Evolutionary conservation across 2,888 invertebrate genomes (phyloP), one percentile per base, ranked within the genome.

Genomic region (Drosophila atripex): DNA sequence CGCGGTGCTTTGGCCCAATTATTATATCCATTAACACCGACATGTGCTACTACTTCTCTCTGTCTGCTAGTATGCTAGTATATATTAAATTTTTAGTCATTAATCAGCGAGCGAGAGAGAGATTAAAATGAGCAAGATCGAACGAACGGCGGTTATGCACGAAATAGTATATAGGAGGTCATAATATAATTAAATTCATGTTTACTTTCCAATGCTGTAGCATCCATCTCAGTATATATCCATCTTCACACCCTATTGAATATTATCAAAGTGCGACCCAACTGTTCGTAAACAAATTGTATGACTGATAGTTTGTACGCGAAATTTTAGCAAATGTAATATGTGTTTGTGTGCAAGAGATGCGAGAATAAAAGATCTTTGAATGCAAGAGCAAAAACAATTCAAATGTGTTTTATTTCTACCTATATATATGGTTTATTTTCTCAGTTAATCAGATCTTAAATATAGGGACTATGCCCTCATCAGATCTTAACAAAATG

Each of bases 261-360:
- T 85, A 69, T 75, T 85, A 69, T 75, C 47, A 68, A 76, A 56
- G 64, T 79, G 70, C 68, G 75, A 66, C 70, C 73, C 77, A 73
- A 73, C 68, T 77, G 71, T 76, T 72, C 59, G 70, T 69, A 76
- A 78, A 77, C 76, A 55, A 84, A 55, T 63, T 90, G 91, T 90
- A 90, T 91, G 91, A 91, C 90, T 91, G 91, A 91, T 91, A 91
- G 91, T 83, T 90, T 91, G 90, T 91, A 91, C 90, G 90, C 70
- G 80, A 70, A 80, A 75, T 66, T 60, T 50, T 76, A 68, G 69
- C 61, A 73, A 82, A 75, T 70, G 72, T 70, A 70, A 61, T 51
- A 58, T 88, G 84, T 82, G 83, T 83, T 78, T 85, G 74, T 60
- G 76, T 87, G 80, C 76, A 70, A 84, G 78, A 47, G 39, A 18